Evolutionary conservation across 1,140 invertebrate species (phyloP), one percentile per base, ranked within the genome.

Genomic region (Gerris buenoi): DNA sequence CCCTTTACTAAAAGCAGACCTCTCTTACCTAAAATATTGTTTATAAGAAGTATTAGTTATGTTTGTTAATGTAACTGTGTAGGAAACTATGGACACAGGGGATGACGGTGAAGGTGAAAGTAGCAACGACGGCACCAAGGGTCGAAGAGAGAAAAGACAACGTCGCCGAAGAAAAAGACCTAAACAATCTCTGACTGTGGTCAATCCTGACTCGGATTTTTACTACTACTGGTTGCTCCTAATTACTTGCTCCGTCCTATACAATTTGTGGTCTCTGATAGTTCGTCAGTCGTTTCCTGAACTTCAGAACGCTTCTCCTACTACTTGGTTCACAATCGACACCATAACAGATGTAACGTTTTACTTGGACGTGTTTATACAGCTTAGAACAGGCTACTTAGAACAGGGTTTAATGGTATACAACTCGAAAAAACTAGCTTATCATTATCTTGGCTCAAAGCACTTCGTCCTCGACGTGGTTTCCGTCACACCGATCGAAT

Each of bases 261-360:
- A 97, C 79, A 97, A 97, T 79, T 80, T 95, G 26, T 97, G 95
- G 95, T 93, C 93, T 13, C 81, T 94, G 27, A 97, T 97, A 71
- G 93, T 95, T 25, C 82, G 95, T 23, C 91, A 97, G 78, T 95
- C 92, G 73, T 90, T 97, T 76, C 89, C 91, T 25, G 93, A 96
- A 75, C 82, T 96, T 63, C 90, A 92, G 80, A 82, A 80, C 71
- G 77, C 86, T 77, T 81, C 83, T 64, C 82, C 85, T 25, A 80
- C 77, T 14, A 84, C 87, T 71, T 97, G 93, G 93, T 79, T 89
- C 66, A 77, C 83, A 27, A 87, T 88, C 73, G 93, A 97, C 78
- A 84, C 82, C 64, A 81, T 95, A 68, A 89, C 88, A 69, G 94
- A 97, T 78, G 71, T 90, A 27, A 85, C 95, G 59, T 96, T 94